These are phyloP conservation scores for Xanthia icteritia DNA, from an alignment of 2,888 invertebrate genomes.

Conservation along the genomic window DNA sequence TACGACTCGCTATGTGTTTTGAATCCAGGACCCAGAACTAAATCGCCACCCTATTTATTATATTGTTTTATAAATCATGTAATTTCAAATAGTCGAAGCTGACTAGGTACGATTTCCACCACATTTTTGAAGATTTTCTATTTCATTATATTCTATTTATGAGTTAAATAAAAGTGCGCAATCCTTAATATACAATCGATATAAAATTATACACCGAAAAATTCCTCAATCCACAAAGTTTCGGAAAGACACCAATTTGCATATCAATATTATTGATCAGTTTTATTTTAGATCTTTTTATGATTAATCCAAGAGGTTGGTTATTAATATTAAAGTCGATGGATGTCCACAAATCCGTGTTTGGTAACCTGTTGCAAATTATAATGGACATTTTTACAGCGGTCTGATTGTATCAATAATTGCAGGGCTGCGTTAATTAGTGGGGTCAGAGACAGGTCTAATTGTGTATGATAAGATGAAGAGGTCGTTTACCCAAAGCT, in stretches of 20 bases:
- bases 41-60: too few species aligned
- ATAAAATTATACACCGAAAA: neutral
- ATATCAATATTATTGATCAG: slow-evolving; percentile 23
- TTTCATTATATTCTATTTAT: neutral
- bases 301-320: slow-evolving; percentile 22
- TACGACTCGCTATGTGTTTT: too few species aligned
- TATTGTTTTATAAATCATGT: neutral
- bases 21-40: too few species aligned
- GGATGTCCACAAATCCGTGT: neutral
- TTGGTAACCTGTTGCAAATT: slow-evolving; percentile 15
- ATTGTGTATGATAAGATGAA: neutral
- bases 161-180: neutral
- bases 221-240: slow-evolving; percentile 2
- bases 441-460: neutral
- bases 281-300: slow-evolving; percentile 2
- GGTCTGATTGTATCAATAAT: slow-evolving; percentile 2
- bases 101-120: neutral
- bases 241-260: slow-evolving; percentile 6
- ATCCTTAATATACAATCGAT: neutral
- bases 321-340: neutral
- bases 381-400: slow-evolving; percentile 15
- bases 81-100: neutral
- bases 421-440: neutral
- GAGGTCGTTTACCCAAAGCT: neutral
- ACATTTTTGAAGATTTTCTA: neutral